Evolutionary conservation across 2,797 vertebrate species (phyloP), one percentile per base, ranked within the genome.

Genomic region (Mastacembelus armatus): DNA sequence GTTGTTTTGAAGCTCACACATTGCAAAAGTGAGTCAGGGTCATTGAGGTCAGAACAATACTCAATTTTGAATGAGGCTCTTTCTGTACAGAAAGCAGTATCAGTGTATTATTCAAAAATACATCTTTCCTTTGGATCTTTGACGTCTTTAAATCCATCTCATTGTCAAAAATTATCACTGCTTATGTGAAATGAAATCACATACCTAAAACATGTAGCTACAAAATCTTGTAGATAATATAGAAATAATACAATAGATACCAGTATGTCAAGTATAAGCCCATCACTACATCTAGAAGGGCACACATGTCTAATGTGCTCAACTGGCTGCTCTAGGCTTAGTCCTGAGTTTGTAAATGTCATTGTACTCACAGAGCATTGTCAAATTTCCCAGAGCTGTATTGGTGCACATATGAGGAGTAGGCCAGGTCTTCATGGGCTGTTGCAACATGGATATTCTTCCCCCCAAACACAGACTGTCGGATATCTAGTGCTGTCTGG

Each of bases 351-450:
- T 10, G 24, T 9, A 10, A 36, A 19, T 32, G 54, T 68, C 24
- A 45, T n/a, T 42, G 51, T 87, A 97, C 97, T 99, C 91, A 99
- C 98, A 98, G 93, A 39, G 98, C 98, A 38, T 98, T 98, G 91
- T 98, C 97, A 50, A 99, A 99, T 66, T 99, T 99, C 65, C 98
- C 98, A 86, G 98, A 99, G 92, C 98, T 99, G 90, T 99, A 99
- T 90, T 99, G 98, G 92, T 99, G 98, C 82, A 99, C 98, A 0
- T 99, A 99, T 0, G 98, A 99, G 9, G 98, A 99, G 69, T 99
- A 99, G 7, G 98, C 98, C 81, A 99, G 88, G 83, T 99, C 98
- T 90, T 99, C 98, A 22, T 99, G 98, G 58, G 98, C 98, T 29
- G 97, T 99, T 62, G 98, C 98, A 70, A 99, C 98, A 0, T 99